A percentile compares a stretch with the other conserved stretches of the same genome.
Conservation (phyloP, 2,888 invertebrate genomes). For the Cotesia congregata region DNA sequence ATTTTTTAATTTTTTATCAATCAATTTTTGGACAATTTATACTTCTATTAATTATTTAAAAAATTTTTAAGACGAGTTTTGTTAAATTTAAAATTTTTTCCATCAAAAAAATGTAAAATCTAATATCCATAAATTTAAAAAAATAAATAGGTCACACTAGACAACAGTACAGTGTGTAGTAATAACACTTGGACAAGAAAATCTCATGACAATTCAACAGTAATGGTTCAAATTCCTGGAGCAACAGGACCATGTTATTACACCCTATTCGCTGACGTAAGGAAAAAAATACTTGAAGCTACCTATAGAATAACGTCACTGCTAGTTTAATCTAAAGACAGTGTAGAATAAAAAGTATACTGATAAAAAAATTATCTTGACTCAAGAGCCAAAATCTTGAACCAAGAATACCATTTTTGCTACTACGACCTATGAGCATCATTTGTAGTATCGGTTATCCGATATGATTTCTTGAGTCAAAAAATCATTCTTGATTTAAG, state of each 20-base stretch:
- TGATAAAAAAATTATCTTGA: too few species aligned
- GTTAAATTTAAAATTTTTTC: not conserved
- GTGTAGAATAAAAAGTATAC: not conserved
- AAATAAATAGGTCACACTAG: constrained; percentile 56
- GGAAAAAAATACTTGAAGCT: constrained; percentile 40
- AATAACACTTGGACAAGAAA: constrained; percentile 55
- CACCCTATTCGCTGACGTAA: constrained; percentile 63
- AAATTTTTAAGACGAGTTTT: too few species aligned
- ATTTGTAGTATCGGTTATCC: too few species aligned
- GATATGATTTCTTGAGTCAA: too few species aligned
- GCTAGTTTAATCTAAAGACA: not conserved
- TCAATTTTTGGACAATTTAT: too few species aligned
- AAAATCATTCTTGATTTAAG: too few species aligned
- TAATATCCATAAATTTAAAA: not conserved
- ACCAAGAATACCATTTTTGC: too few species aligned
- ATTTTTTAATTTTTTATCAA: too few species aligned
- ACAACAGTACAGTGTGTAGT: constrained; percentile 54
- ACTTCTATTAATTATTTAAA: too few species aligned
- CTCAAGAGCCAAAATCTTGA: too few species aligned
- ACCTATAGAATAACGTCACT: not conserved
- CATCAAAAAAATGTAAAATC: too few species aligned
- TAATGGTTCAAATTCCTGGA: constrained; percentile 54
- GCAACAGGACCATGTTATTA: constrained; percentile 59
- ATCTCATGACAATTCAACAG: constrained; percentile 55
- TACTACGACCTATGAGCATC: too few species aligned